phyloP scores from a whole-genome alignment of 2,888 invertebrate species.

The Eupithecia dodoneata region DNA sequence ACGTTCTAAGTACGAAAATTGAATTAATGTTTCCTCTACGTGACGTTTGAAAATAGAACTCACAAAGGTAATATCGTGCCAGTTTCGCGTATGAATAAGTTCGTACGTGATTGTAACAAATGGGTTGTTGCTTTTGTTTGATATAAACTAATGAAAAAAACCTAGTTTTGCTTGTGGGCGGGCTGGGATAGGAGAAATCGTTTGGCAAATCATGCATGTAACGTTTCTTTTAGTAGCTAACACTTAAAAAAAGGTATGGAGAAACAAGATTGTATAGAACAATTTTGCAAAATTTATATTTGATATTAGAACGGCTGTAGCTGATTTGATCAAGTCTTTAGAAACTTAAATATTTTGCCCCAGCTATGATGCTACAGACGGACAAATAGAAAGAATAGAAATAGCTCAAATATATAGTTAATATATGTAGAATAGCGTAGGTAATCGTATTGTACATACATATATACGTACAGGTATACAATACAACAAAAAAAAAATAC shows the following conservation, averaged over 20 bases:
- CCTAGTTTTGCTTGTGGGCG: constrained; percentile 56
- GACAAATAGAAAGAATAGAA: no score
- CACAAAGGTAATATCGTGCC: constrained; percentile 61
- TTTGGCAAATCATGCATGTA: not conserved
- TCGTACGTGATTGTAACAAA: constrained; percentile 74
- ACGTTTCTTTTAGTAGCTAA: not conserved
- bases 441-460: no score
- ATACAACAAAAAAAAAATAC: no score
- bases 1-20: constrained; percentile 37
- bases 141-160: constrained; percentile 49
- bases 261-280: not conserved
- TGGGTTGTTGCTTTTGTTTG: constrained; percentile 59
- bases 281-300: not conserved
- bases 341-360: no score
- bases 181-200: constrained; percentile 36
- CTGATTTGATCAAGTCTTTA: not conserved
- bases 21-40: constrained; percentile 62
- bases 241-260: not conserved
- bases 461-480: no score
- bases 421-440: no score
- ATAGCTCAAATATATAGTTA: no score
- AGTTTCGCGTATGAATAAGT: constrained; percentile 61
- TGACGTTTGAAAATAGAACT: constrained; percentile 66
- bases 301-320: not conserved
- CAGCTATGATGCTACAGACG: no score